Evolutionary conservation across 2,113 vertebrate genomes (phyloP), one percentile per base, ranked within the genome.

Genomic region (Pontoporia blainvillei): DNA sequence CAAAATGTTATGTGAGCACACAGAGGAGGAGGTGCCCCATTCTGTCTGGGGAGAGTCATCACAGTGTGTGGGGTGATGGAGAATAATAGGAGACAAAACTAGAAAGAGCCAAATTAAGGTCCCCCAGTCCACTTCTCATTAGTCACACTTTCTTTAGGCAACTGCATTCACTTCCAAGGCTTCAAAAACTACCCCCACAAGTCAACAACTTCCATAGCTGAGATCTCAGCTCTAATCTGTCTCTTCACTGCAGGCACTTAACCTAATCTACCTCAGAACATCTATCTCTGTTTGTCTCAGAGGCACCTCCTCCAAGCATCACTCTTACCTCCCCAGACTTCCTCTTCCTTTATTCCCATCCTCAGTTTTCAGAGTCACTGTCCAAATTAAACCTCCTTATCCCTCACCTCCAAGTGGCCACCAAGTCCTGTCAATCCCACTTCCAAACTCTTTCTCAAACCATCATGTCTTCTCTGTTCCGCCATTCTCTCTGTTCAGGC

Each of bases 21-120:
- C 93, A 91, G 57, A 94, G 86, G 85, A 93, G 83, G 85, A 78
- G 92, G 91, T 96, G 96, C 95, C 85, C 94, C 92, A 92, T 84
- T 95, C 90, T 89, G 86, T 71, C 85, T 86, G 81, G 41, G 39
- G 57, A 79, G 71, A 82, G 89, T 73, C 95, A 96, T 93, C 88
- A 64, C n/a, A 15, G 23, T 83, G 85, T 91, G 91, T 73, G 91
- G 86, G 86, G 93, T 91, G 66, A 97, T 36, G 75, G 25, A 82
- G n/a, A 87, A 17, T 62, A 89, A 81, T 23, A 44, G 36, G 86
- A 94, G 86, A 91, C 34, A 21, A 64, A 95, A 90, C 34, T 6
- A 82, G 79, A 49, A 52, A 73, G 54, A 92, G 76, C 61, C 89
- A 86, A 72, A 94, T 57, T 75, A 69, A 94, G 69, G 67, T 41